These are phyloP conservation scores for Pandion haliaetus DNA, from an alignment of 2,113 vertebrate species.

Conservation along the genomic window DNA sequence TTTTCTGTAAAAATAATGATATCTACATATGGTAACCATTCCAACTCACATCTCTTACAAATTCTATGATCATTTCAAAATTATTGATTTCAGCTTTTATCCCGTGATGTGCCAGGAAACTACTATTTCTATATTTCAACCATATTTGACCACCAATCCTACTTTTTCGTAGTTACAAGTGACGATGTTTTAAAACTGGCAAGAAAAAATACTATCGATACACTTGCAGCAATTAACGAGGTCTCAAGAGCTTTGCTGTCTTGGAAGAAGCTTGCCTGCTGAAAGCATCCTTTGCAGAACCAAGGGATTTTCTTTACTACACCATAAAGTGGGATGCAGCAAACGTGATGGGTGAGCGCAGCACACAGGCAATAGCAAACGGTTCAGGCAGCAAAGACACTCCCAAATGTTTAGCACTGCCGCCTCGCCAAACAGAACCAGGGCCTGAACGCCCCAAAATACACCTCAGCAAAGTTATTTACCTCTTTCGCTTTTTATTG, in stretches of 20 bases:
- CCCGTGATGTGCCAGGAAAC: not conserved
- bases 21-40: not conserved
- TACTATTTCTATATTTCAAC: not conserved
- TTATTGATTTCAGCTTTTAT: not conserved
- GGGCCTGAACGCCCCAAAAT: accelerated
- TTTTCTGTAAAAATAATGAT: not conserved
- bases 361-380: not conserved
- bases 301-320: not conserved
- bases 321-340: not conserved
- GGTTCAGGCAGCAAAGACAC: not conserved
- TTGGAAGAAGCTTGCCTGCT: not conserved
- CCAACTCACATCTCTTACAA: not conserved
- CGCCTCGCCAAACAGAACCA: not conserved
- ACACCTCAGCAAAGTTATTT: not conserved
- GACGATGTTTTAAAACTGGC: not conserved
- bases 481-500: not conserved
- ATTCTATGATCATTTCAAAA: not conserved
- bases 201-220: not conserved
- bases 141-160: not conserved
- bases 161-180: not conserved
- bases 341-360: not conserved
- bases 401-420: not conserved
- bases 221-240: not conserved
- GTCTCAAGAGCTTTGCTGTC: not conserved
- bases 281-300: not conserved